Base-by-base conservation (phyloP, 2,888 invertebrate species). In the Gymnoscelis rufifasciata region DNA sequence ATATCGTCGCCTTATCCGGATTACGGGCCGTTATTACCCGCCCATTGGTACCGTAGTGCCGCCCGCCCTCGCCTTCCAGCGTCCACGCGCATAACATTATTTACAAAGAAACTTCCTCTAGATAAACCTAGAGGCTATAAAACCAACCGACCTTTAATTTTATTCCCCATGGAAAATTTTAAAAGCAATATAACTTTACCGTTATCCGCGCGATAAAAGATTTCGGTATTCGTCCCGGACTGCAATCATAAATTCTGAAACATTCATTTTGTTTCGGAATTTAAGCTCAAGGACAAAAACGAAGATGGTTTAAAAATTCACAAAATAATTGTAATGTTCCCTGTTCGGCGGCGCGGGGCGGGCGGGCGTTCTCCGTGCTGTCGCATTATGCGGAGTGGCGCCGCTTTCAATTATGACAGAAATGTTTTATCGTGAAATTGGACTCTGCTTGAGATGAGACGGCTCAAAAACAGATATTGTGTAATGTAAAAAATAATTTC, bases 1-100 rank as follows among this genome's bases (percentile, higher is more conserved):
- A 48, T 48, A 39, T 37, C 31, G 30, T 19, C 39, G 48, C n/a
- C 48, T 48, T 40, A 48, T 43, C 48, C 38, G 47, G 43, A 26
- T 48, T 40, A 48, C 12, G 27, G 36, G 19, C 33, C 13, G 15
- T n/a, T 3, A 3, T 19, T n/a, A n/a, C 15, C 33, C 14, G 3
- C 31, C 15, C 33, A 15, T 10, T 19, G 10, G 5, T 15, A 6
- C n/a, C 33, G 6, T 8, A 5, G 15, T 19, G 10, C 19, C 28
- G 14, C 15, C 11, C 11, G 6, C 33, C 33, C 5, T 14, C n/a
- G n/a, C 1, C 33, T 6, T 15, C 6, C n/a, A n/a, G 10, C 1
- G 14, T 7, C 19, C 1, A 30, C n/a, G n/a, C 3, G n/a, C 8
- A 33, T 10, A 33, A 19, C 19, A 33, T 33, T 33, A 19, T 19